A percentile compares a stretch with the other conserved stretches of the same genome.
Evolutionary conservation across 35 echinoderm and acorn worm genomes (phyloP).

Genomic region (Lytechinus pictus): DNA sequence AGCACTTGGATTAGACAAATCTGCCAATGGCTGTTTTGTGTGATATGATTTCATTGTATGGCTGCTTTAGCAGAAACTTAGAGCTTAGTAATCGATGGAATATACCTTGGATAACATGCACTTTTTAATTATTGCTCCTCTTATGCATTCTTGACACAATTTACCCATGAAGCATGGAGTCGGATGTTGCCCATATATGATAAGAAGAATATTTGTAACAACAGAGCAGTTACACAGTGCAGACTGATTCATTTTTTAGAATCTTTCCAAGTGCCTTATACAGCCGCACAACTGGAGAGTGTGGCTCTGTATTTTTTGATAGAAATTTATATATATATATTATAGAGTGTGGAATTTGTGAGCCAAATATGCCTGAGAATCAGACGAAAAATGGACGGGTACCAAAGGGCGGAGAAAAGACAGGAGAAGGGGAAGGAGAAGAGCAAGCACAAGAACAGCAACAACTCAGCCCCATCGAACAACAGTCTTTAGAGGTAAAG

Average conservation of each 20-base stretch:
- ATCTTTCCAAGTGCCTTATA: slow-evolving; percentile 11
- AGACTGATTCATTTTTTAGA: background rate
- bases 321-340: background rate
- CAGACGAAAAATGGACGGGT: slow-evolving; percentile 4
- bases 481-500: slow-evolving; percentile 3
- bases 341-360: background rate
- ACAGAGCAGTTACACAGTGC: background rate
- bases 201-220: background rate
- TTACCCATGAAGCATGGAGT: slow-evolving; percentile 11
- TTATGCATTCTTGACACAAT: background rate
- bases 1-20: background rate
- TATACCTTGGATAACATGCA: slow-evolving; percentile 10
- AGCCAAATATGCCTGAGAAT: slow-evolving; percentile 24
- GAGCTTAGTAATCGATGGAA: background rate
- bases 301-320: slow-evolving; percentile 34
- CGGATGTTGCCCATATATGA: slow-evolving; percentile 13
- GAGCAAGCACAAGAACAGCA: background rate
- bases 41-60: background rate
- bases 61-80: background rate
- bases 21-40: background rate
- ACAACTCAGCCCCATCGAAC: slow-evolving; percentile 2
- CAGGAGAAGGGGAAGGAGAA: background rate
- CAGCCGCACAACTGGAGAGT: background rate
- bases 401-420: background rate
- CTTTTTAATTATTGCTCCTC: background rate